Evolutionary conservation across 2,797 vertebrate species (phyloP).

Genomic region (Varecia variegata): DNA sequence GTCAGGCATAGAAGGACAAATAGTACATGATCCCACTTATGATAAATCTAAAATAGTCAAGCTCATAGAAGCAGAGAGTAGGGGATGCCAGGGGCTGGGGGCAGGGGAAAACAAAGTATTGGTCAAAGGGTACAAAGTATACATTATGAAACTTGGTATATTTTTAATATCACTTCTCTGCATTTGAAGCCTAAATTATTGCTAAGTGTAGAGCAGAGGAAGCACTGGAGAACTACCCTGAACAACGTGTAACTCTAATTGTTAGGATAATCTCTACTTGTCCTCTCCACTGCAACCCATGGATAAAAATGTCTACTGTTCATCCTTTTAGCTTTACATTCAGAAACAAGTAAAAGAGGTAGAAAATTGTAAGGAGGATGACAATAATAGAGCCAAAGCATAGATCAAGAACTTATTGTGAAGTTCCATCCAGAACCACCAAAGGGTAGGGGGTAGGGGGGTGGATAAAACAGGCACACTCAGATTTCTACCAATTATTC

Average conservation of each 20-base stretch:
- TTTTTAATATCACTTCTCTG: not conserved
- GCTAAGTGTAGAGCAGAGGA: not conserved
- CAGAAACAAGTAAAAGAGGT: not conserved
- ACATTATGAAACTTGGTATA: not conserved
- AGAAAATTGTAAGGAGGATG: not conserved
- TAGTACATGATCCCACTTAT: not conserved
- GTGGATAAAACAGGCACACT: not conserved
- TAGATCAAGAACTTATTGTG: not conserved
- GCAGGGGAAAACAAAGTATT: not conserved
- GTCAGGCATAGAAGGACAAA: not conserved
- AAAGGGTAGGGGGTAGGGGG: no score
- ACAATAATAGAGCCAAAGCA: not conserved
- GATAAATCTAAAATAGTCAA: not conserved
- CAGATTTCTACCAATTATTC: not conserved
- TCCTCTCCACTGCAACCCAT: not conserved
- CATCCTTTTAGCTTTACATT: not conserved
- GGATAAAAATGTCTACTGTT: not conserved
- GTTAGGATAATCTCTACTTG: not conserved
- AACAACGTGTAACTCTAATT: not conserved
- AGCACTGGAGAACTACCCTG: not conserved
- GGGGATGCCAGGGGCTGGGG: not conserved
- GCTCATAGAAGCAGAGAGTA: not conserved
- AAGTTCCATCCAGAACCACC: not conserved
- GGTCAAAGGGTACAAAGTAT: not conserved
- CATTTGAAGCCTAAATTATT: not conserved